phyloP scores from a whole-genome alignment of 2,113 vertebrate species.

The Seriola dumerili region DNA sequence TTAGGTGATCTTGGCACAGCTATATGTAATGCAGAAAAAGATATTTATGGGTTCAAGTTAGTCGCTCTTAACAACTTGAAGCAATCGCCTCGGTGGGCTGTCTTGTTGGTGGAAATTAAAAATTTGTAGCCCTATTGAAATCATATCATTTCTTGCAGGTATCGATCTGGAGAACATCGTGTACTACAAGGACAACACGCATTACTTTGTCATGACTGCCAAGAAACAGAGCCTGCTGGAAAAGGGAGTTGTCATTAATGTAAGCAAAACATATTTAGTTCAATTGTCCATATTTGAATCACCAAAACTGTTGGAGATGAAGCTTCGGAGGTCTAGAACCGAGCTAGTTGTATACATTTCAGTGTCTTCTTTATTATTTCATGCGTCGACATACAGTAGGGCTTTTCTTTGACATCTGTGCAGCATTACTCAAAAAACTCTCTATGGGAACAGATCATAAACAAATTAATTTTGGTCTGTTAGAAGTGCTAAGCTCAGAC shows the following conservation, averaged over 20 bases:
- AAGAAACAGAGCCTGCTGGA: constrained; percentile 98
- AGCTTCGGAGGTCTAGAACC: not conserved
- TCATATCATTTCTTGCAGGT: constrained; percentile 81
- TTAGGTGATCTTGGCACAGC: not conserved
- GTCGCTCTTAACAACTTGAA: not conserved
- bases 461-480: not conserved
- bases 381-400: not conserved
- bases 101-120: not conserved
- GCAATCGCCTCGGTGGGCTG: not conserved
- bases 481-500: not conserved
- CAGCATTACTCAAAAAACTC: not conserved
- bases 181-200: constrained; percentile 97
- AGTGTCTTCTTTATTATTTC: not conserved
- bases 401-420: not conserved
- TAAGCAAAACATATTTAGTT: constrained; percentile 74
- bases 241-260: constrained; percentile 95
- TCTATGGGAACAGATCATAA: not conserved
- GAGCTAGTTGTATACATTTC: not conserved
- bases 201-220: constrained; percentile 99
- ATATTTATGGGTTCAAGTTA: not conserved
- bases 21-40: not conserved
- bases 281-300: not conserved
- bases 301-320: not conserved
- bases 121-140: not conserved
- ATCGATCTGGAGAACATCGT: constrained; percentile 99